A percentile compares a stretch with the other conserved stretches of the same genome.
These are phyloP conservation scores for Hormiphora californensis DNA, from an alignment of 37 sponge, comb jelly and placozoan species.

Conservation along the genomic window DNA sequence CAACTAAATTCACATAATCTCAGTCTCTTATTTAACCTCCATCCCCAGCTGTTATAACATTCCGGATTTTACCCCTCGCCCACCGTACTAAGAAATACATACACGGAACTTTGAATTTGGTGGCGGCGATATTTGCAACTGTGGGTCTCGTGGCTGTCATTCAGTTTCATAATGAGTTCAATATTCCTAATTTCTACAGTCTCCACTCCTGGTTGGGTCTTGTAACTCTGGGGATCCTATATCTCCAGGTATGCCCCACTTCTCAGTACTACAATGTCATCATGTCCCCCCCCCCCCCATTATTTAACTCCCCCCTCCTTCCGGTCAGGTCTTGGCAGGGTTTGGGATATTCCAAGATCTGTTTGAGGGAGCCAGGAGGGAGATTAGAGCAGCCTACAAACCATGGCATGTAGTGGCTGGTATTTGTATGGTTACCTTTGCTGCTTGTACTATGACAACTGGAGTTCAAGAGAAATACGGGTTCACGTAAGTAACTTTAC, in stretches of 20 bases:
- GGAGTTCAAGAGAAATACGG: slow-evolving; percentile 20
- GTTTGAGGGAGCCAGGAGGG: neutral
- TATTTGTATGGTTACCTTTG: neutral
- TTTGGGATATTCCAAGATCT: slow-evolving; percentile 17
- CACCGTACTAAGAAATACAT: slow-evolving; percentile 9
- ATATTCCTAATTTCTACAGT: neutral
- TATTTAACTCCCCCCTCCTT: neutral
- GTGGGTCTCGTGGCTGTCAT: neutral
- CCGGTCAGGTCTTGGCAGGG: slow-evolving; percentile 10
- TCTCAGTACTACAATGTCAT: no score
- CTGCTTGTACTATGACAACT: neutral
- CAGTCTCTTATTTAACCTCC: neutral
- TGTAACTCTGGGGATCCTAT: neutral
- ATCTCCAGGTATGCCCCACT: neutral
- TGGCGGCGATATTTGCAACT: slow-evolving; percentile 8
- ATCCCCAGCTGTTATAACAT: neutral
- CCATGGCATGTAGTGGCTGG: slow-evolving; percentile 22
- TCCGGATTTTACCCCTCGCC: slow-evolving; percentile 2
- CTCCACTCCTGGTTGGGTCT: slow-evolving; percentile 16
- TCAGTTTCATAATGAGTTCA: neutral
- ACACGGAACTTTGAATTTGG: neutral
- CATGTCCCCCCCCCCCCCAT: neutral
- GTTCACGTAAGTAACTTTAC: neutral
- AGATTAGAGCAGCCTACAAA: slow-evolving; percentile 3
- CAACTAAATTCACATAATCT: no score